Base-by-base conservation (phyloP, 2,113 vertebrate genomes). In the Todiramphus chloris region DNA sequence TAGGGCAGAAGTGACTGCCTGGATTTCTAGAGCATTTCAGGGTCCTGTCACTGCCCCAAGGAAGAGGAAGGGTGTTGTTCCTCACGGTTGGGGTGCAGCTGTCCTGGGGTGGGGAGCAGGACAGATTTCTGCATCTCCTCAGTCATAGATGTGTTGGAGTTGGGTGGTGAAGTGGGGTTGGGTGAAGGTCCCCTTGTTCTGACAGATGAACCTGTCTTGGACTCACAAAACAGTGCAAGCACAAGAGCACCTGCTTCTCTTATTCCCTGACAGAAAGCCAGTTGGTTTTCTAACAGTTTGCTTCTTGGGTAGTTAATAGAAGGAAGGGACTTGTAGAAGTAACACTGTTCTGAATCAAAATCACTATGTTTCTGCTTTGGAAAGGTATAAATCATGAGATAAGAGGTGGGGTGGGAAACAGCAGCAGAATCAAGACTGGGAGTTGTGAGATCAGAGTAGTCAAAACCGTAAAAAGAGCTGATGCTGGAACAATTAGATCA, bases 81-180 rank as follows among this genome's bases (percentile, higher is more conserved):
- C 30, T 44, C 48, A 13, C 16, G 43, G 31, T 0, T 0, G 4
- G 16, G 3, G 1, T n/a, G 23, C 58, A 37, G n/a, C 21, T 76
- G 39, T 23, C 35, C 59, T 62, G 81, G 44, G 17, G 39, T 60
- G 73, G 19, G 53, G 37, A 83, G 18, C 67, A 72, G 43, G 48
- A 72, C 59, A 73, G 35, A 14, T 39, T 81, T 66, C 64, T 14
- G 0, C 13, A 4, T 69, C 73, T 70, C 69, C n/a, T 81, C 10
- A 70, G 31, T 21, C 9, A 9, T 77, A 82, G 41, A 58, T 30
- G 48, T 50, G 15, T 4, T 46, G 23, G 19, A 56, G 13, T 69
- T 39, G n/a, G 24, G 13, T 6, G 20, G 10, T 35, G 77, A 84
- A 81, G 13, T 69, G 44, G n/a, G 24, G 13, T 6, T 73, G 39